These are phyloP conservation scores for Drosophila koepferae DNA, from an alignment of 2,888 invertebrate genomes.

Conservation along the genomic window DNA sequence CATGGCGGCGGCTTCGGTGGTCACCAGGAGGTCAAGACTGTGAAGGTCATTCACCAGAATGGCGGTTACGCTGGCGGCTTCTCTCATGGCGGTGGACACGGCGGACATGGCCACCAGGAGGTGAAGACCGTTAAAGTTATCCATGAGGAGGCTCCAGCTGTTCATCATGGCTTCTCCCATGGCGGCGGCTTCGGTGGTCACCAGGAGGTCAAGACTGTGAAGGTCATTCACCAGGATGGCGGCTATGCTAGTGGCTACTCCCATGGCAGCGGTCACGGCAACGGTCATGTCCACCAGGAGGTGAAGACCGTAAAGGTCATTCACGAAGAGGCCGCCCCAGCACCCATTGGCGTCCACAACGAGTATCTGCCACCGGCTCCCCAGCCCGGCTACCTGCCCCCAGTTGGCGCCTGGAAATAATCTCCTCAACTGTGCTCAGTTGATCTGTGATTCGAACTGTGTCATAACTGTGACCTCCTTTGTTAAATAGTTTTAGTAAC, in stretches of 20 bases:
- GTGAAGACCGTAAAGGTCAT: slow-evolving; percentile 68
- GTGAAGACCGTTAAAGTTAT: slow-evolving; percentile 7
- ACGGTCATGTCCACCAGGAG: slow-evolving; percentile 44
- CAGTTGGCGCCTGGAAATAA: slow-evolving; percentile 69
- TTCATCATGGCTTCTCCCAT: background rate
- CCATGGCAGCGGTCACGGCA: slow-evolving; percentile 18
- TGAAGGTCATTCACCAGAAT: slow-evolving; percentile 72
- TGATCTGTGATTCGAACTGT: slow-evolving; percentile 62
- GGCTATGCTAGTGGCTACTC: slow-evolving; percentile 41
- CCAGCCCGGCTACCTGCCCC: slow-evolving; percentile 66
- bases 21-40: slow-evolving; percentile 69
- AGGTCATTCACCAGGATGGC: slow-evolving; percentile 64
- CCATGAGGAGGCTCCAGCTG: slow-evolving; percentile 2
- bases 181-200: slow-evolving; percentile 52
- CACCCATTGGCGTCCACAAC: slow-evolving; percentile 32
- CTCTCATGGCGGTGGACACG: slow-evolving; percentile 29
- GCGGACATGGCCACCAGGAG: slow-evolving; percentile 5
- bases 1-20: slow-evolving; percentile 49
- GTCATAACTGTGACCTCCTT: slow-evolving; percentile 62
- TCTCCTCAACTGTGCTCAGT: slow-evolving; percentile 20
- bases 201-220: slow-evolving; percentile 65
- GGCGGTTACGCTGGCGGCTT: slow-evolving; percentile 51
- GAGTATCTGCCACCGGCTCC: slow-evolving; percentile 65
- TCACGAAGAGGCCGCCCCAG: slow-evolving; percentile 58
- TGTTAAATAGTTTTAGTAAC: slow-evolving; percentile 73